Evolutionary conservation across 1,140 invertebrate genomes (phyloP).

Genomic region (Dendroctonus valens): DNA sequence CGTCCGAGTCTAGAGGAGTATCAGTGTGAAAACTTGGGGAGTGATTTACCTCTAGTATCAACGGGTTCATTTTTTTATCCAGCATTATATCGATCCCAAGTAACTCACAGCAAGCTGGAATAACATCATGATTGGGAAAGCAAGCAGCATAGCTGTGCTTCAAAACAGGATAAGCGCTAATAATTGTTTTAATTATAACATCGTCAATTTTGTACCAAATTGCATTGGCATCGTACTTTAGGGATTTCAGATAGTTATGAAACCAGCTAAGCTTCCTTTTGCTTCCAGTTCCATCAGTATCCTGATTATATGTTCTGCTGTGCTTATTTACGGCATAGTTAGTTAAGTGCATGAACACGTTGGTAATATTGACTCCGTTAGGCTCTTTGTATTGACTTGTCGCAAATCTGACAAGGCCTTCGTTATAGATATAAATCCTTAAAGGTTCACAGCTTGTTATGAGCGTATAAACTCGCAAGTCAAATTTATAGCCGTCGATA

Average conservation of each 20-base stretch:
- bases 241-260: slow-evolving; percentile 68
- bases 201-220: slow-evolving; percentile 85
- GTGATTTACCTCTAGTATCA: slow-evolving; percentile 86
- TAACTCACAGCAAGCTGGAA: slow-evolving; percentile 86
- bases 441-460: slow-evolving; percentile 93
- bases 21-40: slow-evolving; percentile 90
- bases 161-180: slow-evolving; percentile 79
- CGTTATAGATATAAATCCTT: slow-evolving; percentile 91
- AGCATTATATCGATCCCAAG: slow-evolving; percentile 86
- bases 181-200: slow-evolving; percentile 85
- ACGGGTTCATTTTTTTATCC: slow-evolving; percentile 81
- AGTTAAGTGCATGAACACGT: slow-evolving; percentile 95
- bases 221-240: slow-evolving; percentile 70
- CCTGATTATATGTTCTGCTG: slow-evolving; percentile 72
- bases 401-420: slow-evolving; percentile 90
- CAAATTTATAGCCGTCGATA: slow-evolving; percentile 97
- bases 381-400: slow-evolving; percentile 83
- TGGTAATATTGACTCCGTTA: slow-evolving; percentile 71
- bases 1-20: slow-evolving; percentile 75
- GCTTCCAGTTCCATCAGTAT: slow-evolving; percentile 72
- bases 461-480: slow-evolving; percentile 89
- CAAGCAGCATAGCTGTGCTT: slow-evolving; percentile 86
- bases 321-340: slow-evolving; percentile 97
- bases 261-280: slow-evolving; percentile 83
- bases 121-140: slow-evolving; percentile 80